Evolutionary conservation across 2,113 vertebrate genomes (phyloP).

Genomic region (Orientallactaga bullata): DNA sequence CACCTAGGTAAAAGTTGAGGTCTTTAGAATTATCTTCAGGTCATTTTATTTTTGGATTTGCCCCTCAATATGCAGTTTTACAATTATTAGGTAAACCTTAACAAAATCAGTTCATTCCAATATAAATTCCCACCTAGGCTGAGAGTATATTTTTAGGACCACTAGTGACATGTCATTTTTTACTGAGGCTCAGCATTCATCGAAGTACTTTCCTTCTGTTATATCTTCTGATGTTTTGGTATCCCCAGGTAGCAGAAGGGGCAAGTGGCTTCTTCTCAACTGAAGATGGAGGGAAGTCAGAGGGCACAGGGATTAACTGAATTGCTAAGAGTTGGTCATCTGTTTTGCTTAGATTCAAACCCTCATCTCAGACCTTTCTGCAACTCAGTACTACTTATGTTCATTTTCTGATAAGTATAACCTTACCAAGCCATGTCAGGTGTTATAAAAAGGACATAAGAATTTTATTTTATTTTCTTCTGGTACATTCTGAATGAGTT

Average conservation of each 20-base stretch:
- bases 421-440: slow-evolving; percentile 18
- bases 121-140: background rate
- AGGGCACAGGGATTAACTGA: background rate
- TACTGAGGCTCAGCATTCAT: background rate
- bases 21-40: background rate
- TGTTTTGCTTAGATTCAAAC: slow-evolving; percentile 11
- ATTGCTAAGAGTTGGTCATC: background rate
- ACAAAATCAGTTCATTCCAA: background rate
- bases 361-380: background rate
- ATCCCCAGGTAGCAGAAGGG: background rate
- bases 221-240: background rate
- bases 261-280: background rate
- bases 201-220: background rate
- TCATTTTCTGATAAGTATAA: background rate
- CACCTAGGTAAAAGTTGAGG: background rate
- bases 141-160: slow-evolving; percentile 6
- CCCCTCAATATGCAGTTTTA: background rate
- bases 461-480: background rate
- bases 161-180: background rate
- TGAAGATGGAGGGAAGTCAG: background rate
- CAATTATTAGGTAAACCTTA: background rate
- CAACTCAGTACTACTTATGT: background rate
- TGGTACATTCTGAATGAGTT: background rate
- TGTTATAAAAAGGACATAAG: background rate
- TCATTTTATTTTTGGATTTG: slow-evolving; percentile 14